Evolutionary conservation across 2,888 invertebrate species (phyloP).

Genomic region (Andrena praecox): DNA sequence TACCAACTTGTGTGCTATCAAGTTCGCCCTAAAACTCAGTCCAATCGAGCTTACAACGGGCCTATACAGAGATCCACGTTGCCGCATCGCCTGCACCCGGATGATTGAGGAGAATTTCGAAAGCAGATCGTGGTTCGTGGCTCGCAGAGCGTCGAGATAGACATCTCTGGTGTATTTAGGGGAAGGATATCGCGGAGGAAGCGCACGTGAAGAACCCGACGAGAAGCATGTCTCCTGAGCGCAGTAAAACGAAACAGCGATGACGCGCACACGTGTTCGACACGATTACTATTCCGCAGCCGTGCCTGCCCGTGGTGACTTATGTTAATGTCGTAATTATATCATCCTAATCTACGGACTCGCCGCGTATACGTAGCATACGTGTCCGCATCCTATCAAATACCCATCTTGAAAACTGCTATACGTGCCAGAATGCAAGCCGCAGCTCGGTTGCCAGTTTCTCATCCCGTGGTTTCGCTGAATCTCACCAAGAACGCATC

Average conservation of each 20-base stretch:
- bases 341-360: conserved; percentile 84
- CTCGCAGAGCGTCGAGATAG: conserved; percentile 64
- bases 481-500: conserved; percentile 56
- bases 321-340: conserved; percentile 85
- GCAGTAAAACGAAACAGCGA: conserved; percentile 69
- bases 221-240: conserved; percentile 44
- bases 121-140: conserved; percentile 15
- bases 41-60: not conserved
- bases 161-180: conserved; percentile 73
- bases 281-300: conserved; percentile 83
- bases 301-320: conserved; percentile 82
- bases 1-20: not conserved
- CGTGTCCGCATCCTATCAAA: conserved; percentile 83
- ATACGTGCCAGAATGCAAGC: conserved; percentile 83
- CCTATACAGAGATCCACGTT: not conserved
- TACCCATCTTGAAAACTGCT: conserved; percentile 83
- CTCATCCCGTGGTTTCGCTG: conserved; percentile 58
- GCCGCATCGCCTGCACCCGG: not conserved
- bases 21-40: not conserved
- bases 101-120: conserved; percentile 21
- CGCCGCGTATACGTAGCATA: conserved; percentile 79
- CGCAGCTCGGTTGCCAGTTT: conserved; percentile 44
- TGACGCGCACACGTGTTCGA: conserved; percentile 81
- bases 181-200: conserved; percentile 70
- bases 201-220: conserved; percentile 61